Conservation (phyloP, 2,888 invertebrate genomes). For the Spilosoma lubricipeda region DNA sequence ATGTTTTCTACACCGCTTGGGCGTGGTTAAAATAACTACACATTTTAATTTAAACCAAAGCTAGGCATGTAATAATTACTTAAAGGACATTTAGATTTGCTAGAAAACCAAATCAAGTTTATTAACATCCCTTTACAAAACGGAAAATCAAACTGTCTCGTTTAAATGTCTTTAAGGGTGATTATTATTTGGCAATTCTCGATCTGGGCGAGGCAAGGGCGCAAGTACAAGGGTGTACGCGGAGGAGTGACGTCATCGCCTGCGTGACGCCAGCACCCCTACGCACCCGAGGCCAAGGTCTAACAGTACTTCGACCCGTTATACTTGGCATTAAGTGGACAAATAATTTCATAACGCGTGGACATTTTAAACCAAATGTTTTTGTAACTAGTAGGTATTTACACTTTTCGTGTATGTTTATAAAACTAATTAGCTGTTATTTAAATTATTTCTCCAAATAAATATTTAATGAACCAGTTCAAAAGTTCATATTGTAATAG, state of each 20-base stretch:
- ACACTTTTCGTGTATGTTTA: neutral
- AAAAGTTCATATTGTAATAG: neutral
- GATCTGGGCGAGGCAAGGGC: constrained; percentile 3
- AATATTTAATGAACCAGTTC: neutral
- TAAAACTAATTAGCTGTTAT: constrained; percentile 3
- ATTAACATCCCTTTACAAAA: neutral
- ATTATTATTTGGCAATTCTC: constrained; percentile 6
- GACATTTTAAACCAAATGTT: constrained; percentile 3
- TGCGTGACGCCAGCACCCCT: constrained; percentile 68
- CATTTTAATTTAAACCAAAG: neutral
- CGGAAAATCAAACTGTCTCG: neutral
- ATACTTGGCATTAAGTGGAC: constrained; percentile 73
- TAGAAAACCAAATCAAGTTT: neutral
- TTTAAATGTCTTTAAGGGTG: neutral
- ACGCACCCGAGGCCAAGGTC: constrained; percentile 73
- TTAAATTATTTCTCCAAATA: neutral
- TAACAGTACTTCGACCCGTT: constrained; percentile 61
- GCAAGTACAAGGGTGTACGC: constrained; percentile 8
- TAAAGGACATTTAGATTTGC: neutral
- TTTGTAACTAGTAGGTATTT: neutral
- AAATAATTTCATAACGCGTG: constrained; percentile 34
- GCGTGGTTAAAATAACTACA: too few species aligned
- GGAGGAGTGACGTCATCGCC: constrained; percentile 68
- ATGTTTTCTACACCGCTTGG: neutral
- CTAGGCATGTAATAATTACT: neutral